Evolutionary conservation across 2,113 vertebrate species (phyloP).

Genomic region (Pungitius pungitius): DNA sequence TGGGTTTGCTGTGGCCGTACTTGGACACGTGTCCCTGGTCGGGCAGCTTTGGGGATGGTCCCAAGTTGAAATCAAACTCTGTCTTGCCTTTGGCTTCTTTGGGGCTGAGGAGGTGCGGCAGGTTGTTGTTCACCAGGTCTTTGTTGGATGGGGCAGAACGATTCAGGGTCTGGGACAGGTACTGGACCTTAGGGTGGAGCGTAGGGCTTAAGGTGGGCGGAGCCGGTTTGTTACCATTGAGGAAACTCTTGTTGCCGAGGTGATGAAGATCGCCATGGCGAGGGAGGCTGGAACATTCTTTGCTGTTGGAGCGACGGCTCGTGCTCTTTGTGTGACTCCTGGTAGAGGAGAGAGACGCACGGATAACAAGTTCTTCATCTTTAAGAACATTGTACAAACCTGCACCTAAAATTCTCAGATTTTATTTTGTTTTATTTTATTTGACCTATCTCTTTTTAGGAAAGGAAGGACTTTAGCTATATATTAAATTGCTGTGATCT

Average conservation of each 20-base stretch:
- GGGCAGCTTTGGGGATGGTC: conserved; percentile 76
- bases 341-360: neutral
- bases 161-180: conserved; percentile 87
- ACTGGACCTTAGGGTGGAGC: conserved; percentile 88
- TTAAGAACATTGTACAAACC: neutral
- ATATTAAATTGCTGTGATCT: neutral
- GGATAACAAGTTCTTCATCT: neutral
- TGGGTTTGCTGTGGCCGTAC: conserved; percentile 80
- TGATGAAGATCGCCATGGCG: conserved; percentile 92
- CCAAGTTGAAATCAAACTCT: conserved; percentile 94
- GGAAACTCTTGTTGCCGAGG: conserved; percentile 89
- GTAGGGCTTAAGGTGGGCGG: conserved; percentile 90
- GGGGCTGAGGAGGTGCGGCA: conserved; percentile 96
- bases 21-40: conserved; percentile 86
- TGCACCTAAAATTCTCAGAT: neutral
- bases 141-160: conserved; percentile 89
- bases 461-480: neutral
- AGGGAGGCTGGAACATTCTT: conserved; percentile 92
- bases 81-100: conserved; percentile 93
- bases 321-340: conserved; percentile 94
- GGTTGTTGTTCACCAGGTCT: conserved; percentile 93
- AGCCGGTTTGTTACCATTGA: conserved; percentile 91
- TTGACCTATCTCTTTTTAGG: neutral
- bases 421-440: neutral
- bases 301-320: conserved; percentile 92